Evolutionary conservation across 2,888 invertebrate species (phyloP).

Genomic region (Nasonia oneida): DNA sequence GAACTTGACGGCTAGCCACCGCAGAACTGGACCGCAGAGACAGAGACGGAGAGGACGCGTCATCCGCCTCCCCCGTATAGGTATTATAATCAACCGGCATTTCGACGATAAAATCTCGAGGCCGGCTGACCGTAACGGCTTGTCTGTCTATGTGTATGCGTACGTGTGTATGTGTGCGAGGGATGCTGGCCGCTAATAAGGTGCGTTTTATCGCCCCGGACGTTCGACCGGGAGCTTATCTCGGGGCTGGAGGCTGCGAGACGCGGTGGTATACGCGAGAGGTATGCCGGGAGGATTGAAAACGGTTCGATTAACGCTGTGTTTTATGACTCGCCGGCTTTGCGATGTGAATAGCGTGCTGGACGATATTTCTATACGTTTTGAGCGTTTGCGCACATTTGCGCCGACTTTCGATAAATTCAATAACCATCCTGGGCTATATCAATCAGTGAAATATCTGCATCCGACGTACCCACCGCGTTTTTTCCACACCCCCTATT

Average conservation of each 20-base stretch:
- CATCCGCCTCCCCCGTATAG: neutral
- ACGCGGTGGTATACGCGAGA: neutral
- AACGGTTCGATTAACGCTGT: slow-evolving; percentile 4
- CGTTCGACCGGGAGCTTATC: slow-evolving; percentile 19
- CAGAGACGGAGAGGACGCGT: slow-evolving; percentile 11
- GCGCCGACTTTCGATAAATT: neutral
- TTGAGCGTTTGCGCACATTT: neutral
- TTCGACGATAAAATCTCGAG: slow-evolving; percentile 54
- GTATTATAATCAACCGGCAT: slow-evolving; percentile 45
- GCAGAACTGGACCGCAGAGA: slow-evolving; percentile 61
- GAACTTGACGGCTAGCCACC: slow-evolving; percentile 78
- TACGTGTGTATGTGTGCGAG: neutral
- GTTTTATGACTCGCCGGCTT: neutral
- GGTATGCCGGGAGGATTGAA: neutral
- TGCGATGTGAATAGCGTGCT: neutral
- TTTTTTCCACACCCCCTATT: neutral
- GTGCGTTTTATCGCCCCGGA: slow-evolving; percentile 41
- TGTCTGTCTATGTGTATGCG: neutral
- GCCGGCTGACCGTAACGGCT: neutral
- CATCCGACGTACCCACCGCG: neutral
- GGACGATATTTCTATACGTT: neutral
- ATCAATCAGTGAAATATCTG: neutral
- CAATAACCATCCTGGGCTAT: no score
- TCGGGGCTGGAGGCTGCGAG: neutral
- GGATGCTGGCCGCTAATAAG: slow-evolving; percentile 36